phyloP scores from a whole-genome alignment of 2,797 vertebrate species.

The Halcyon badia region DNA sequence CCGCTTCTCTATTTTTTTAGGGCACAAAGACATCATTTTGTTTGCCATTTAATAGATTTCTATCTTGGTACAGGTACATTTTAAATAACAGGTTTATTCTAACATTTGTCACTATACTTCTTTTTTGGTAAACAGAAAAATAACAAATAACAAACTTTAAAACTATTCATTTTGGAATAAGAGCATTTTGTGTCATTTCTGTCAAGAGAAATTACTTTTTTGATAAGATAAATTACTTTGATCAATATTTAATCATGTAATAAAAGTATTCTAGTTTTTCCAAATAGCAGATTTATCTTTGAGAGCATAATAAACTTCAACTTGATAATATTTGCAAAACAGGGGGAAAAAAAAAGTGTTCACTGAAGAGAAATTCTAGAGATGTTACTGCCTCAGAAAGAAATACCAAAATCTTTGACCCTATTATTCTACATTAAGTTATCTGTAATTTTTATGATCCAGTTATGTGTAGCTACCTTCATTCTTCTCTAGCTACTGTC shows the following conservation, averaged over 20 bases:
- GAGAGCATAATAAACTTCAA: constrained; percentile 13
- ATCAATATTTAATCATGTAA: constrained; percentile 64
- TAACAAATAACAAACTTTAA: constrained; percentile 15
- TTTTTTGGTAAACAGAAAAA: constrained; percentile 38
- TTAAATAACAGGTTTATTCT: constrained; percentile 32
- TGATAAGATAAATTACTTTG: constrained; percentile 12
- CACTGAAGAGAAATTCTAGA: not conserved
- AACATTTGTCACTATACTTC: not conserved
- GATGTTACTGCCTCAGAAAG: not conserved
- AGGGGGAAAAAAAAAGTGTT: not conserved
- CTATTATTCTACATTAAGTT: not conserved
- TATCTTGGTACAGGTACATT: constrained; percentile 13
- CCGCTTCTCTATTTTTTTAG: constrained; percentile 36
- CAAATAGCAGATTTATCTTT: constrained; percentile 43
- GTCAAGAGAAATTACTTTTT: constrained; percentile 33
- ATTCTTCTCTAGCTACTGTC: not conserved
- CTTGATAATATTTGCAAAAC: constrained; percentile 40
- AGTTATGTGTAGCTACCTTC: not conserved
- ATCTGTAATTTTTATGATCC: not conserved
- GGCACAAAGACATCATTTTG: constrained; percentile 17
- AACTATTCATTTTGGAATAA: constrained; percentile 20
- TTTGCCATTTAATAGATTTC: constrained; percentile 18
- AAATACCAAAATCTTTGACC: not conserved
- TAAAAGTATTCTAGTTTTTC: constrained; percentile 50
- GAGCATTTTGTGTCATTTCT: constrained; percentile 36